These are phyloP conservation scores for Crotalus helleri DNA, from an alignment of 2,113 vertebrate genomes.

Conservation along the genomic window DNA sequence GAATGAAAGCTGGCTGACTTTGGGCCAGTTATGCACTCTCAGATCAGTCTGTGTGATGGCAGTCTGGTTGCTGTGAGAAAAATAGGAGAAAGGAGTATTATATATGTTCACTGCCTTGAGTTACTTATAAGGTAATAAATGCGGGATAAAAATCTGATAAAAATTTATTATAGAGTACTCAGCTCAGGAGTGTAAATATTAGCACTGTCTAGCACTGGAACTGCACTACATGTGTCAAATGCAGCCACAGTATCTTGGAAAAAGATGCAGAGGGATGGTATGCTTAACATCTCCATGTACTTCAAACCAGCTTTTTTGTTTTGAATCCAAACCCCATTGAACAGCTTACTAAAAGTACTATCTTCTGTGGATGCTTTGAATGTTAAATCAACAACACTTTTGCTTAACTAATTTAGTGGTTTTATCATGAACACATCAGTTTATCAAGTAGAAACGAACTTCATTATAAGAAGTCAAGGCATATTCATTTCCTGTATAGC, in stretches of 20 bases:
- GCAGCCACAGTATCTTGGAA: background rate
- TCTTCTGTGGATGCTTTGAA: background rate
- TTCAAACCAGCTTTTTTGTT: background rate
- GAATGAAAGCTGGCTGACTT: background rate
- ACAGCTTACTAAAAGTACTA: too few species aligned
- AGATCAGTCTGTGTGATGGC: background rate
- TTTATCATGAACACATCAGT: background rate
- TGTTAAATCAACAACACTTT: background rate
- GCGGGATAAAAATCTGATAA: background rate
- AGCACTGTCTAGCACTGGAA: background rate
- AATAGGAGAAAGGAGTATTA: background rate
- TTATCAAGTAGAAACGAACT: background rate
- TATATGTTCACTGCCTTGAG: background rate
- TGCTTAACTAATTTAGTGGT: background rate
- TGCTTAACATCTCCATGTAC: background rate
- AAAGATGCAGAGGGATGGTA: background rate
- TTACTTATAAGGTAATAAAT: background rate
- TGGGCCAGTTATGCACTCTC: background rate
- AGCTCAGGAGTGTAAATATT: background rate
- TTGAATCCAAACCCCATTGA: too few species aligned
- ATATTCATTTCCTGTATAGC: background rate
- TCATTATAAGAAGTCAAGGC: background rate
- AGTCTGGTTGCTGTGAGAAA: background rate
- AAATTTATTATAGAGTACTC: background rate
- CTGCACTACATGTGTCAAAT: background rate